These are phyloP conservation scores for Mionectes macconnelli DNA, from an alignment of 2,113 vertebrate species.

Conservation along the genomic window DNA sequence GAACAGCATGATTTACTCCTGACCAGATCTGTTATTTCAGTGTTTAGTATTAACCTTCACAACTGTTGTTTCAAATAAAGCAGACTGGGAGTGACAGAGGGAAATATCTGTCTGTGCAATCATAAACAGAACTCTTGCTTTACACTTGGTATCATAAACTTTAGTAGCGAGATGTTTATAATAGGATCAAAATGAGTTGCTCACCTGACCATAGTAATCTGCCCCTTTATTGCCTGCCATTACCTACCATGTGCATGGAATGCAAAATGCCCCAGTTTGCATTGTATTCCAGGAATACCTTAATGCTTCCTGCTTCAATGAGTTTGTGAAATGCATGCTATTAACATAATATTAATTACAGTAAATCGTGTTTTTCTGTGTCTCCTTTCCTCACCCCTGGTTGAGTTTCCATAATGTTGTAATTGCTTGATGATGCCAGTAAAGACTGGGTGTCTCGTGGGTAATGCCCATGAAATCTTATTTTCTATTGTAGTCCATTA, in stretches of 20 bases:
- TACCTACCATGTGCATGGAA: rapidly evolving
- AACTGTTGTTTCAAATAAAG: neutral
- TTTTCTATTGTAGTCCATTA: neutral
- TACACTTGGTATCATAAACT: neutral
- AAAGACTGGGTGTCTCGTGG: neutral
- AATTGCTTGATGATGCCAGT: neutral
- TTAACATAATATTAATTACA: neutral
- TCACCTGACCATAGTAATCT: neutral
- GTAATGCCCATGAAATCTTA: neutral
- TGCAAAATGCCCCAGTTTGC: too few species aligned
- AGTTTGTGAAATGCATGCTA: neutral
- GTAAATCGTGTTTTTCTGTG: neutral
- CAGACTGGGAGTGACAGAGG: neutral
- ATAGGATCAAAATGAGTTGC: neutral
- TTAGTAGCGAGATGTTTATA: neutral
- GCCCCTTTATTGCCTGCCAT: neutral
- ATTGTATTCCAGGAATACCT: neutral
- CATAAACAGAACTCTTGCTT: neutral
- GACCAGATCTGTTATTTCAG: neutral
- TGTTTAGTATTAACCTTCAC: neutral
- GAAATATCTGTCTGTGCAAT: neutral
- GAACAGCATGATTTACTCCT: neutral
- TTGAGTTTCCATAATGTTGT: neutral
- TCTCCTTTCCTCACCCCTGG: neutral
- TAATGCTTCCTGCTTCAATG: neutral